Conservation (phyloP, 2,113 vertebrate genomes). For the Corythornis madagascariensis region DNA sequence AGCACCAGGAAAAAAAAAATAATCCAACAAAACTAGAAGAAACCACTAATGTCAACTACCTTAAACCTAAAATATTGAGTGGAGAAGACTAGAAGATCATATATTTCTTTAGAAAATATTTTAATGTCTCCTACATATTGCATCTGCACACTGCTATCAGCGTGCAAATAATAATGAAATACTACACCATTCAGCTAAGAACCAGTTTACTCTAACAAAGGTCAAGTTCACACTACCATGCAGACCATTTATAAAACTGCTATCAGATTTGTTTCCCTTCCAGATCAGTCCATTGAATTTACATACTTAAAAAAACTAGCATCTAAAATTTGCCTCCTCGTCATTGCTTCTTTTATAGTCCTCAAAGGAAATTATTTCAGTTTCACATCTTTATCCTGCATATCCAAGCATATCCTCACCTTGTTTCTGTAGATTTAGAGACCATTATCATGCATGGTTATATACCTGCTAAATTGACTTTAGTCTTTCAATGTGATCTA, state of each 20-base stretch:
- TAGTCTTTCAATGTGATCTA: conserved; percentile 38
- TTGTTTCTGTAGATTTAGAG: conserved; percentile 50
- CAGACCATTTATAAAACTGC: background rate
- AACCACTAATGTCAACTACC: background rate
- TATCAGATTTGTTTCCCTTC: conserved; percentile 46
- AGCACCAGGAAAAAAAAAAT: background rate
- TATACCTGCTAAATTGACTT: conserved; percentile 55
- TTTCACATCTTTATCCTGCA: conserved; percentile 42
- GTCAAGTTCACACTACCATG: conserved; percentile 47
- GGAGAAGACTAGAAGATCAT: background rate
- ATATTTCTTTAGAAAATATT: background rate
- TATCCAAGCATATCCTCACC: conserved; percentile 39
- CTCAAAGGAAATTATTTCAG: conserved; percentile 54
- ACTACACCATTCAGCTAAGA: background rate
- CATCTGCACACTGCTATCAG: background rate
- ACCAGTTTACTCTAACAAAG: conserved; percentile 10
- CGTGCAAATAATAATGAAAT: conserved; percentile 11
- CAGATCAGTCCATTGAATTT: conserved; percentile 59
- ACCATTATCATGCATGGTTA: conserved; percentile 48
- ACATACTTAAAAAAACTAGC: conserved; percentile 58
- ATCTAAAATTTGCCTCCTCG: conserved; percentile 40
- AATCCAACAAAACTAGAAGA: too few species aligned
- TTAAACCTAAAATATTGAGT: background rate
- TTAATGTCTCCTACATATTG: background rate
- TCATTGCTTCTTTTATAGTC: conserved; percentile 41